A percentile compares a stretch with the other conserved stretches of the same genome.
phyloP scores from a whole-genome alignment of 2,113 vertebrate genomes.

The Penelope pileata region DNA sequence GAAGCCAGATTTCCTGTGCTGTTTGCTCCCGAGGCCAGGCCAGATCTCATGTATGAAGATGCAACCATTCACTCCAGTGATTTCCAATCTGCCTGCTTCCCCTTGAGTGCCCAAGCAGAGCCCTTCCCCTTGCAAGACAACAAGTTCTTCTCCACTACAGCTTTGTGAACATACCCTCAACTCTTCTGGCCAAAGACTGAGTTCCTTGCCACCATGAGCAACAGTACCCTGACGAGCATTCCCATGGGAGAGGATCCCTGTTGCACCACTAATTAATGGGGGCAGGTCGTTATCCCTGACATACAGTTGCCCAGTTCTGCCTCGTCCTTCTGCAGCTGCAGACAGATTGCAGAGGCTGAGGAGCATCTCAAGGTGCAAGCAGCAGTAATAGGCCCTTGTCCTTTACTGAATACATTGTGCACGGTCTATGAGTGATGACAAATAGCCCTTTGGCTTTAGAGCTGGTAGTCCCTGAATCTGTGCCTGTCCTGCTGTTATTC shows the following conservation, averaged over 20 bases:
- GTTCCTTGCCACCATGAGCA: neutral
- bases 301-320: accelerated
- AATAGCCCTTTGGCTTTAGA: neutral
- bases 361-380: neutral
- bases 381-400: accelerated
- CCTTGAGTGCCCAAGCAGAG: neutral
- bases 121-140: neutral
- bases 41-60: neutral
- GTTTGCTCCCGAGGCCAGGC: neutral
- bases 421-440: accelerated
- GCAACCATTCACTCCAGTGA: neutral
- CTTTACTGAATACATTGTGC: neutral
- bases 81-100: neutral
- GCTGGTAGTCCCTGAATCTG: neutral
- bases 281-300: neutral
- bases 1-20: neutral
- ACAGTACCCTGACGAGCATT: neutral
- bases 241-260: accelerated
- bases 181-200: neutral
- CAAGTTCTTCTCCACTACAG: neutral
- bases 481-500: neutral
- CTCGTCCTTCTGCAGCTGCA: neutral
- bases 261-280: no score
- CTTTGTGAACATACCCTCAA: neutral
- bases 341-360: neutral